A percentile compares a stretch with the other conserved stretches of the same genome.
Evolutionary conservation across 1,140 invertebrate species (phyloP).

Genomic region (Euura lappo): DNA sequence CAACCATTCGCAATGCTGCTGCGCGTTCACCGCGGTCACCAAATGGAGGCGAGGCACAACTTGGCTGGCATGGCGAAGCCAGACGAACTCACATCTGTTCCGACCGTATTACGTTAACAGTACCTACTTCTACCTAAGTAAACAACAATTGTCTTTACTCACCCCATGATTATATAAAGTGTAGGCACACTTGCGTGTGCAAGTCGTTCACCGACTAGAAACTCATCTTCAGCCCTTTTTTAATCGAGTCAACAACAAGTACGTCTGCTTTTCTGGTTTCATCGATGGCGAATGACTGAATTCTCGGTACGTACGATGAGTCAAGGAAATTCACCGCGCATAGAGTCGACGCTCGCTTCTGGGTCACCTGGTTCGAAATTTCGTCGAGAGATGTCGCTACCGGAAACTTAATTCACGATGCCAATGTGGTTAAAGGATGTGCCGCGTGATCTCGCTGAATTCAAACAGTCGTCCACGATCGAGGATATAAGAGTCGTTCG

Average conservation of each 20-base stretch:
- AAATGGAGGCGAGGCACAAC: constrained; percentile 33
- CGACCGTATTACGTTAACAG: neutral
- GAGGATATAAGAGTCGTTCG: too few species aligned
- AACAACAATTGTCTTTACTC: constrained; percentile 32
- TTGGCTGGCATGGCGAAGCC: neutral
- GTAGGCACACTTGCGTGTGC: constrained; percentile 57
- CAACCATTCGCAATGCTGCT: constrained; percentile 14
- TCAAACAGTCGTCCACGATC: neutral
- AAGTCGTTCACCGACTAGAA: constrained; percentile 47
- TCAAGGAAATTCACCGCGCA: neutral
- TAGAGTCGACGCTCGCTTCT: neutral
- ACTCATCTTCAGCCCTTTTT: constrained; percentile 47
- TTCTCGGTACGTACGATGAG: neutral
- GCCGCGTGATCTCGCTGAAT: neutral
- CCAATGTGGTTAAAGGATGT: neutral
- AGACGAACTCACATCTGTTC: neutral
- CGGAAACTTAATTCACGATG: neutral
- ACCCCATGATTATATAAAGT: constrained; percentile 52
- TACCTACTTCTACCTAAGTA: neutral
- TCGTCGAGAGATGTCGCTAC: neutral
- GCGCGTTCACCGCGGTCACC: constrained; percentile 23
- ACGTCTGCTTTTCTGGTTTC: constrained; percentile 21
- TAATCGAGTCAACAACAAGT: constrained; percentile 12
- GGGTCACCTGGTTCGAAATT: neutral
- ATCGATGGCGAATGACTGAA: constrained; percentile 23